Evolutionary conservation across 2,888 invertebrate species (phyloP).

Genomic region (Heliconius ethilla): DNA sequence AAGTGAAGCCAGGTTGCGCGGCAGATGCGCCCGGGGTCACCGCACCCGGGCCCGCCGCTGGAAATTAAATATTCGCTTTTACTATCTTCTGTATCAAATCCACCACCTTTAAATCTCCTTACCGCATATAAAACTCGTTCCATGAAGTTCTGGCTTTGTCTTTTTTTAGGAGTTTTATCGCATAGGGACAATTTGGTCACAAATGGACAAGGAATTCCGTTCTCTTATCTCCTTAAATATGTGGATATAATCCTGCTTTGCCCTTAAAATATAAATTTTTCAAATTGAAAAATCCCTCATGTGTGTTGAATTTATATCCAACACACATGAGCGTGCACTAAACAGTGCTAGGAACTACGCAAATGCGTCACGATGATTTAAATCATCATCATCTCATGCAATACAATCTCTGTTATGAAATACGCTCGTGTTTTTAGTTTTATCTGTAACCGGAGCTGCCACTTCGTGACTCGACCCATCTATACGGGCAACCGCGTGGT

Average conservation of each 20-base stretch:
- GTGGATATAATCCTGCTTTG: neutral
- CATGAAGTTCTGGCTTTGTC: neutral
- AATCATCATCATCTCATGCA: constrained; percentile 38
- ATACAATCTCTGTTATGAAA: constrained; percentile 46
- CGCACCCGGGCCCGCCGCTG: constrained; percentile 68
- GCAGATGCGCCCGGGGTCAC: constrained; percentile 74
- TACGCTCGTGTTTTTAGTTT: constrained; percentile 48
- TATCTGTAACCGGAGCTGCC: constrained; percentile 55
- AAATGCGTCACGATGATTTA: constrained; percentile 23
- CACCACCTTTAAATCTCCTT: constrained; percentile 18
- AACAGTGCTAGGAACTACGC: neutral
- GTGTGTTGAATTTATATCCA: neutral
- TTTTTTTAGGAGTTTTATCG: neutral
- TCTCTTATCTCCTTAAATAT: neutral
- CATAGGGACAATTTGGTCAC: neutral
- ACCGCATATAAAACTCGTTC: constrained; percentile 16
- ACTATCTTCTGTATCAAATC: constrained; percentile 48
- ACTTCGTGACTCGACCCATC: constrained; percentile 73
- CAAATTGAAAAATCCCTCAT: neutral
- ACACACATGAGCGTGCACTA: neutral
- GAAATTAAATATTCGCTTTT: constrained; percentile 64
- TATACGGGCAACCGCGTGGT: constrained; percentile 61
- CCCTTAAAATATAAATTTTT: neutral
- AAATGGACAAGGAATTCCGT: neutral
- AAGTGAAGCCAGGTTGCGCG: constrained; percentile 59